These are phyloP conservation scores for Catharus minimus DNA, from an alignment of 2,113 vertebrate species.

Conservation along the genomic window DNA sequence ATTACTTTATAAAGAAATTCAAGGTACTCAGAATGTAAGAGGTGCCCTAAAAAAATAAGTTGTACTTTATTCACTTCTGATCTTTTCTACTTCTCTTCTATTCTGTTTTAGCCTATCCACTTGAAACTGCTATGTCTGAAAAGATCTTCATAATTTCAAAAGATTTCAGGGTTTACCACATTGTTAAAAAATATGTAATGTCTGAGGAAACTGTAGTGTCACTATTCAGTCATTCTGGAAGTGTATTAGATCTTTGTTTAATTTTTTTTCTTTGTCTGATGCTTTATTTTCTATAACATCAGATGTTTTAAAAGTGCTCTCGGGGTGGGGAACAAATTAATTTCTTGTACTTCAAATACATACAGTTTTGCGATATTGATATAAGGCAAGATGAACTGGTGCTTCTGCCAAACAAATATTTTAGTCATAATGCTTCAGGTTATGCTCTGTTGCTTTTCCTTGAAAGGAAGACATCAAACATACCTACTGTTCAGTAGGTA, in stretches of 20 bases:
- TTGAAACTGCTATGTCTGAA: background rate
- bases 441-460: background rate
- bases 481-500: background rate
- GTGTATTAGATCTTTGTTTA: background rate
- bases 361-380: background rate
- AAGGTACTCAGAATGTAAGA: background rate
- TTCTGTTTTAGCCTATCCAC: background rate
- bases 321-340: background rate
- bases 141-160: background rate
- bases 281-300: background rate
- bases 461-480: background rate
- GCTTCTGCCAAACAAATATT: slow-evolving; percentile 29
- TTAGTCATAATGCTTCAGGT: background rate
- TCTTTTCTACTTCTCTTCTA: background rate
- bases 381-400: background rate
- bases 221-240: background rate
- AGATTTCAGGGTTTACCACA: background rate
- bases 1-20: slow-evolving; percentile 12
- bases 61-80: background rate
- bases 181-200: background rate
- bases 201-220: background rate
- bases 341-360: slow-evolving; percentile 2
- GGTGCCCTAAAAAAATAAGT: background rate
- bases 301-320: background rate
- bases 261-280: background rate